Percentiles rank a stretch among this genome's conserved stretches.
Conservation (phyloP, 2,113 vertebrate species). For the Onychostoma macrolepis region DNA sequence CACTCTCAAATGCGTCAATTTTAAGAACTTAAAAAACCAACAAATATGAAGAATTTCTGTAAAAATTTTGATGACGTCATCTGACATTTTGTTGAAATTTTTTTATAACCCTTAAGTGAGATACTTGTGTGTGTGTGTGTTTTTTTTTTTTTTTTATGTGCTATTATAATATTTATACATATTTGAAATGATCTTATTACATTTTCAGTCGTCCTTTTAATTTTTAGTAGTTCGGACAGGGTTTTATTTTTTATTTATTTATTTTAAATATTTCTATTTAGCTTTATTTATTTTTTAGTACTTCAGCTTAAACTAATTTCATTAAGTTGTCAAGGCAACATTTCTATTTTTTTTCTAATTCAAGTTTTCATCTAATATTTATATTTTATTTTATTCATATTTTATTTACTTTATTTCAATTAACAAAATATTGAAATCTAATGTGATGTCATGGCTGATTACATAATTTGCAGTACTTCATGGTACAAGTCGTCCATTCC, state of each 20-base stretch:
- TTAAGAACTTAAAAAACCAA: not conserved
- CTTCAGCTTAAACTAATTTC: no score
- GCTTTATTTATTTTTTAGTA: not conserved
- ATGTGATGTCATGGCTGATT: not conserved
- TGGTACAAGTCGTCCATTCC: not conserved
- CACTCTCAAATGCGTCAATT: conserved; percentile 3
- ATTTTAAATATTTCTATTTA: not conserved
- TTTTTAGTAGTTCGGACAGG: not conserved
- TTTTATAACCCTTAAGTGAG: not conserved
- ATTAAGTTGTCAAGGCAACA: no score
- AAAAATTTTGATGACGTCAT: no score
- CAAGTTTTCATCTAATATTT: no score
- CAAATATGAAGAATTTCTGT: not conserved
- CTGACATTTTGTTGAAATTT: not conserved
- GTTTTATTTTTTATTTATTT: not conserved
- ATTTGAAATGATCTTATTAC: not conserved
- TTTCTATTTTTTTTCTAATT: no score
- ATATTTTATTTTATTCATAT: no score
- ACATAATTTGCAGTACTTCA: not conserved
- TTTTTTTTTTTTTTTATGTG: not conserved
- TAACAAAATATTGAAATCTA: not conserved
- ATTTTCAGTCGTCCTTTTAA: not conserved
- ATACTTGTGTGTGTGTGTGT: no score
- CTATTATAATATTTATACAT: not conserved
- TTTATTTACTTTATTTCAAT: no score